Conservation (phyloP, 2,113 vertebrate genomes). For the Emydura subglobosa region DNA sequence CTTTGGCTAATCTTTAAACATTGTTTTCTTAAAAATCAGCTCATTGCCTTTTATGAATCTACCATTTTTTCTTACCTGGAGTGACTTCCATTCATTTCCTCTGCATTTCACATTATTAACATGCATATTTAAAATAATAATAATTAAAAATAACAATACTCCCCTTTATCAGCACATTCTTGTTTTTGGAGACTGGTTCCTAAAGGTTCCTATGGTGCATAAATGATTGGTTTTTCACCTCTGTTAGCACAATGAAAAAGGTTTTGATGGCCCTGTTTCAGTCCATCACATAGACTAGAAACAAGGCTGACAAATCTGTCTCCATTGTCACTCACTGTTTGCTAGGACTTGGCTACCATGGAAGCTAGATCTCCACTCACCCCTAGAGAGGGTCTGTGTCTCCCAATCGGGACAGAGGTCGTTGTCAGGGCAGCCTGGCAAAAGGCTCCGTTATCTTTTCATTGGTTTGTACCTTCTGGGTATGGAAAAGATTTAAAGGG, state of each 20-base stretch:
- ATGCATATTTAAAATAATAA: neutral
- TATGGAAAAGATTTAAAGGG: constrained; percentile 62
- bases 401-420: constrained; percentile 28
- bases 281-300: neutral
- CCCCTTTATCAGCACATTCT: constrained; percentile 42
- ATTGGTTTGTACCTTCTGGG: constrained; percentile 21
- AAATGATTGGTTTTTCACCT: constrained; percentile 28
- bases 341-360: neutral
- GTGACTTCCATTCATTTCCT: constrained; percentile 49
- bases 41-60: constrained; percentile 50
- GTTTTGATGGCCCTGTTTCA: neutral
- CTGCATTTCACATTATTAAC: constrained; percentile 45
- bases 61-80: constrained; percentile 47
- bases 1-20: constrained; percentile 67
- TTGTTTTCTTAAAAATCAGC: constrained; percentile 44
- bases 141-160: constrained; percentile 12
- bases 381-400: neutral
- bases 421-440: neutral
- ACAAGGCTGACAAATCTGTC: neutral
- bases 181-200: constrained; percentile 34
- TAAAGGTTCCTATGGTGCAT: neutral
- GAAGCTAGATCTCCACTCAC: neutral
- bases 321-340: rapidly evolving
- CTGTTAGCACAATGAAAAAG: neutral
- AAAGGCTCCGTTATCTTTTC: neutral